Conservation (phyloP, 1,140 invertebrate genomes). For the Pollicipes pollicipes region DNA sequence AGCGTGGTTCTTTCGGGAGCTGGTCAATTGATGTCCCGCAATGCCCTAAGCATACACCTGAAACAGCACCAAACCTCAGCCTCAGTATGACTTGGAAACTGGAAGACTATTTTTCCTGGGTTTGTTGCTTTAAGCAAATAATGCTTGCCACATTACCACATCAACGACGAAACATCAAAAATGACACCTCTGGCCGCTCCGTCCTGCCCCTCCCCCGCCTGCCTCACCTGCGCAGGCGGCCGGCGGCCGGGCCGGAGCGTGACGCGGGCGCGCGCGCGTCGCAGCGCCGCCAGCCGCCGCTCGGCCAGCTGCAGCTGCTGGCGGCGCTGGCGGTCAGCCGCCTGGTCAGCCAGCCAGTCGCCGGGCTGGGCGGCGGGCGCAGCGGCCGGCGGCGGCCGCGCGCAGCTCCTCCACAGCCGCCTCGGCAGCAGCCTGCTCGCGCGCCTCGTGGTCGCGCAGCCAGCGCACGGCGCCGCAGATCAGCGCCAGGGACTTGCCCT, state of each 20-base stretch:
- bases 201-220: too few relatives aligned
- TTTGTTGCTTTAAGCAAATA: too few relatives aligned
- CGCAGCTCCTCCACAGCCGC: not conserved
- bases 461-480: not conserved
- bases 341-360: not conserved
- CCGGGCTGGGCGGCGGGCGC: not conserved
- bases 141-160: too few relatives aligned
- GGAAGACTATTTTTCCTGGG: too few relatives aligned
- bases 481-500: slow-evolving; percentile 4
- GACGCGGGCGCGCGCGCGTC: not conserved
- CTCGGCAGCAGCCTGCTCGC: not conserved
- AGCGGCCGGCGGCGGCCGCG: not conserved
- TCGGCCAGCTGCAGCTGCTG: not conserved
- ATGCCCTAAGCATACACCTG: too few relatives aligned
- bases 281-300: not conserved
- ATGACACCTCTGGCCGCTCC: too few relatives aligned
- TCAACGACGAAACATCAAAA: too few relatives aligned
- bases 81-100: too few relatives aligned
- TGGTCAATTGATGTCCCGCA: too few relatives aligned
- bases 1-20: too few relatives aligned
- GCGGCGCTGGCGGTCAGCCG: not conserved
- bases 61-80: too few relatives aligned
- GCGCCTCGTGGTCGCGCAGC: slow-evolving; percentile 3
- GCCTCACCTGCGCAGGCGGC: not conserved
- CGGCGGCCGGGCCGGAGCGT: not conserved